A percentile compares a stretch with the other conserved stretches of the same genome.
Evolutionary conservation across 2,888 invertebrate species (phyloP).

Genomic region (Anthrax anthrax): DNA sequence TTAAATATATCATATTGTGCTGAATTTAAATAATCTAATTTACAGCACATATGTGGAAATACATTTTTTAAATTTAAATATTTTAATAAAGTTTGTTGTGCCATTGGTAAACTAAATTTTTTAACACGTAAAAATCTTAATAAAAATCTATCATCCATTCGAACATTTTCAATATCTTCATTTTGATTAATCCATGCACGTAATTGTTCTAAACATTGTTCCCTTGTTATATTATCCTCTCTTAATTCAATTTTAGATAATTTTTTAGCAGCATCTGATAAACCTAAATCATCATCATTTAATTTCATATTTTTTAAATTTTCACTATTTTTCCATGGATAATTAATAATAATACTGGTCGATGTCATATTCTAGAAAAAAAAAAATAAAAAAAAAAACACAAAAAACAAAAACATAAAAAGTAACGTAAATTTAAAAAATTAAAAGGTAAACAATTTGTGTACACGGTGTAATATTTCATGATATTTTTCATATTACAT

Average conservation of each 20-base stretch:
- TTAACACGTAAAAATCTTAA: conserved; percentile 61
- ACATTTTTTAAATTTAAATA: conserved; percentile 59
- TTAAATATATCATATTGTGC: conserved; percentile 48
- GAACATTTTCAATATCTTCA: conserved; percentile 49
- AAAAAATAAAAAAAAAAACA: no score
- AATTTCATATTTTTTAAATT: not conserved
- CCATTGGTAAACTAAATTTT: conserved; percentile 66
- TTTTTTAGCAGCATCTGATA: conserved; percentile 24
- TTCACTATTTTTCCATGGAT: conserved; percentile 19
- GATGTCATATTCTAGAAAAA: conserved; percentile 18
- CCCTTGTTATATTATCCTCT: conserved; percentile 48
- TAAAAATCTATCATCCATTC: conserved; percentile 56
- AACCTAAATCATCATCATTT: conserved; percentile 13
- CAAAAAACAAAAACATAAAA: no score
- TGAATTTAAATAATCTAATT: conserved; percentile 49
- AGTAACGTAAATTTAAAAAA: no score
- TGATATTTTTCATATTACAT: no score
- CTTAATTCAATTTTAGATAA: conserved; percentile 53
- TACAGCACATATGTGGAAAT: conserved; percentile 47
- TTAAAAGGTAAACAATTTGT: no score
- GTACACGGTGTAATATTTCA: no score
- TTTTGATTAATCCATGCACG: conserved; percentile 57
- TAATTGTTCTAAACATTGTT: conserved; percentile 49
- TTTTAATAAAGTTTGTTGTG: conserved; percentile 61
- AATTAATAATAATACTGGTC: conserved; percentile 23